Base-by-base conservation (phyloP, 2,888 invertebrate species). In the Xestobium rufovillosum region DNA sequence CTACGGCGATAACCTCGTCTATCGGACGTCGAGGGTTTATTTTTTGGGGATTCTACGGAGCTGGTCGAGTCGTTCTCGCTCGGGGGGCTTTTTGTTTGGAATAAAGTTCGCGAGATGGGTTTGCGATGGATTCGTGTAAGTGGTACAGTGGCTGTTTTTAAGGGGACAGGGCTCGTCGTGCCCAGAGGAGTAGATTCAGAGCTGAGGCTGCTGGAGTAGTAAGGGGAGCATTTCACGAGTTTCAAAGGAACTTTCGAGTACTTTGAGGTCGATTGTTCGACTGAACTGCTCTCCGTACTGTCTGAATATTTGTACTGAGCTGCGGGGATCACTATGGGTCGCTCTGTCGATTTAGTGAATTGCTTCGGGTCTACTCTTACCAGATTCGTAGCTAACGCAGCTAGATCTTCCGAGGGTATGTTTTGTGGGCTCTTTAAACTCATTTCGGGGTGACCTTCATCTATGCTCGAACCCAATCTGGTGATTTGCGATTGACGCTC, bases 41-140 rank as follows among this genome's bases (percentile, higher is more conserved):
- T 64, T 50, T 80, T 76, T 0, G 78, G 76, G 57, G 81, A 80
- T 51, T 80, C 75, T 39, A 78, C 75, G 1, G 81, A 82, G 52
- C 82, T 82, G 42, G 82, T 82, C 0, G 82, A 82, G 44, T 82
- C 82, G 49, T 82, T 82, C 38, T 81, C 82, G 53, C 81, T 82
- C 0, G 80, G 80, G 9, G 81, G 80, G 60, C 79, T 80, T 55
- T 80, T 78, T 17, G 78, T 63, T 9, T 77, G 75, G 50, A 75
- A 71, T 45, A 76, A 70, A 46, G 71, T 68, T 42, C 75, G 72
- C 2, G 78, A 63, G 16, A 79, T 53, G 0, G 79, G 75, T 45
- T 65, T 65, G 17, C 61, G 51, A 43, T 66, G 65, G 10, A 47
- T 54, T 34, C 66, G 43, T 3, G 62, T 64, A 31, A 65, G 48